Evolutionary conservation across 2,797 vertebrate genomes (phyloP), one percentile per base, ranked within the genome.

Genomic region (Acrossocheilus fasciatus): DNA sequence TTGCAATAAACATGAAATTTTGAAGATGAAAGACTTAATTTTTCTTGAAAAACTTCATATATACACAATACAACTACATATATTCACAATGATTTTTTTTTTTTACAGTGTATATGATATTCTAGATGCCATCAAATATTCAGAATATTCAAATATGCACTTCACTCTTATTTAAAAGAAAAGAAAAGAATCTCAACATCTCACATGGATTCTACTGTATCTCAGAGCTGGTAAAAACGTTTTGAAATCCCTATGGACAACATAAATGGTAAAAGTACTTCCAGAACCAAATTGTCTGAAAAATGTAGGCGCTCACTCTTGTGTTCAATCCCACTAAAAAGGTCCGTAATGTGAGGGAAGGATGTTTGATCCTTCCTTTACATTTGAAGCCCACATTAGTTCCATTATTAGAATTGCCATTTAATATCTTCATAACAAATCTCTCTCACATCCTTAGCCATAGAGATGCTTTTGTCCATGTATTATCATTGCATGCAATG

Each of bases 301-400:
- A 68, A 74, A 47, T 73, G 72, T 26, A 12, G 36, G 69, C 2
- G 2, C 20, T 43, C 39, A 70, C 10, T 72, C 69, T 72, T 72
- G 39, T 17, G 43, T 7, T 47, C n/a, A 47, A 9, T 47, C 69
- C 5, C 43, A 74, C 6, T 45, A 45, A 47, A 73, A 47, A 47
- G 23, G 6, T 30, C 12, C 0, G 3, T 47, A 74, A 74, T 30
- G n/a, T 74, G 43, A 45, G 43, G 12, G 72, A 47, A 73, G 43
- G n/a, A 73, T 47, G 70, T 45, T 69, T 9, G 66, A 23, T 70
- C 36, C 18, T 23, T 70, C 36, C 68, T 36, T 39, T 41, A 41
- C 36, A 41, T 74, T 45, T 47, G 72, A 9, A 74, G n/a, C 43
- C n/a, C 41, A 45, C 43, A 74, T 72, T 72, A 72, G 69, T 23